Evolutionary conservation across 2,888 invertebrate genomes (phyloP).

Genomic region (Psylliodes chrysocephalus): DNA sequence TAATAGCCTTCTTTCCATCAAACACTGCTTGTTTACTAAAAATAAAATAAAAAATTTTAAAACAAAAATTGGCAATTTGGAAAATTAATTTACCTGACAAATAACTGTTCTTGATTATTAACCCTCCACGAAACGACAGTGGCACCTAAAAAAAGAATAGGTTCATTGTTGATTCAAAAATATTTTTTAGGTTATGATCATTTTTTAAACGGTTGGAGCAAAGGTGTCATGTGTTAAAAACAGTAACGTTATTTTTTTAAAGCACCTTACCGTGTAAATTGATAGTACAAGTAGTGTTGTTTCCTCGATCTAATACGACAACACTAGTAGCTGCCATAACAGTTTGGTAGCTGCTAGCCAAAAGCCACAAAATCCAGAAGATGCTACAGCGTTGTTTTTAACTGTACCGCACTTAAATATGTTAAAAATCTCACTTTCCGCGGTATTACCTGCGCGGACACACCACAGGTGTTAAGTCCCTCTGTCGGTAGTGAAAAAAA

Average conservation of each 20-base stretch:
- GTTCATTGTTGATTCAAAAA: constrained; percentile 25
- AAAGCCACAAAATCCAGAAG: too few species aligned
- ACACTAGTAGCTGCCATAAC: constrained; percentile 86
- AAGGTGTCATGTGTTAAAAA: constrained; percentile 24
- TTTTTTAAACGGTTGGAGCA: constrained; percentile 43
- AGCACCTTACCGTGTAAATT: constrained; percentile 88
- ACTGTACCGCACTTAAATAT: constrained; percentile 55
- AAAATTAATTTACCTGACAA: constrained; percentile 82
- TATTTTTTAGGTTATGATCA: constrained; percentile 54
- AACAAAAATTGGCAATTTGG: too few species aligned
- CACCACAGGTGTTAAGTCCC: constrained; percentile 61
- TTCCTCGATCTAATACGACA: constrained; percentile 93
- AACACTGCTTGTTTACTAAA: constrained; percentile 93
- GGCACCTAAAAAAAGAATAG: constrained; percentile 77
- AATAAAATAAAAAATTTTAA: constrained; percentile 48
- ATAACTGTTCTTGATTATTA: constrained; percentile 95
- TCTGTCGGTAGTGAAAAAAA: constrained; percentile 60
- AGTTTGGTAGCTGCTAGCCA: constrained; percentile 58
- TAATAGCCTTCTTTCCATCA: constrained; percentile 94
- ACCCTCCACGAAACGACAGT: constrained; percentile 97
- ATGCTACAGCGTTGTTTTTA: constrained; percentile 53
- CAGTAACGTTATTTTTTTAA: constrained; percentile 3
- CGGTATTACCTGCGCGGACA: constrained; percentile 60
- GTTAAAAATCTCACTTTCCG: constrained; percentile 56
- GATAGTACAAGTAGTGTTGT: constrained; percentile 96